Conservation (phyloP, 2,888 invertebrate species). For the Rhaphigaster nebulosa region DNA sequence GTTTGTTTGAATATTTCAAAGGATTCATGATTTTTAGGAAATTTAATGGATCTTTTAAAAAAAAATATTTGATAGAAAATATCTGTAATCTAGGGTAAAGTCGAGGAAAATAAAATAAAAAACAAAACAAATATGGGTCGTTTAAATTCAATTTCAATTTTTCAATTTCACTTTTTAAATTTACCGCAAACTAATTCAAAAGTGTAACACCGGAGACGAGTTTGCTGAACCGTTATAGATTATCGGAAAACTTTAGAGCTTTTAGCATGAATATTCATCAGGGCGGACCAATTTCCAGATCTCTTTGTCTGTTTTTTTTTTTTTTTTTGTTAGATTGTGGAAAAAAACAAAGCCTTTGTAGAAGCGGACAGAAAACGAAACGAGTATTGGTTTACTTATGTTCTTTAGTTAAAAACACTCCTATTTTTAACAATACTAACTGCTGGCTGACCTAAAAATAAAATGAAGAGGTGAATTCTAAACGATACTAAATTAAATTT, state of each 20-base stretch:
- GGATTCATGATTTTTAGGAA: too few relatives aligned
- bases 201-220: neutral
- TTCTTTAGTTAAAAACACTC: neutral
- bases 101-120: too few relatives aligned
- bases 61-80: too few relatives aligned
- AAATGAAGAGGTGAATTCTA: too few relatives aligned
- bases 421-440: neutral
- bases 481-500: too few relatives aligned
- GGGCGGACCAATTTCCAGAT: neutral
- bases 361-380: neutral
- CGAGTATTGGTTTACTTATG: neutral
- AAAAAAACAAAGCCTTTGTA: neutral
- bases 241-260: neutral
- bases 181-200: neutral
- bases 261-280: neutral
- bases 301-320: neutral
- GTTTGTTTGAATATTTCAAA: too few relatives aligned
- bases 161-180: neutral
- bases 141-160: neutral
- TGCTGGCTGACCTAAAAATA: neutral
- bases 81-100: too few relatives aligned
- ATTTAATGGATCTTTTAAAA: too few relatives aligned
- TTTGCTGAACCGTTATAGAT: neutral
- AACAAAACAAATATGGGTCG: neutral
- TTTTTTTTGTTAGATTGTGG: conserved; percentile 7